Evolutionary conservation across 2,797 vertebrate species (phyloP).

Genomic region (Psittacula echo): DNA sequence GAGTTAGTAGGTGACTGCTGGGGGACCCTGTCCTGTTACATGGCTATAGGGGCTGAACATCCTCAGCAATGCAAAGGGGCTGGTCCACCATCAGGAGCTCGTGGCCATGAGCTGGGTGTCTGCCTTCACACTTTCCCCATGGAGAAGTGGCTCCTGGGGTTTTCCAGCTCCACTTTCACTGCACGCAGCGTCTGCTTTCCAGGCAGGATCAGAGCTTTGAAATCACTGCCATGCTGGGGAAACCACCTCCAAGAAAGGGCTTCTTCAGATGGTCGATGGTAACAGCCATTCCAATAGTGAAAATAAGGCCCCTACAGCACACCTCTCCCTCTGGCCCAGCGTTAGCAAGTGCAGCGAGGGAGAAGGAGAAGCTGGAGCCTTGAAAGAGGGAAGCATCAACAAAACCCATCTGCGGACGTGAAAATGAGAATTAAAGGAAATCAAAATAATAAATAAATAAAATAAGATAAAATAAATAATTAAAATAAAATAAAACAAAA

Average conservation of each 20-base stretch:
- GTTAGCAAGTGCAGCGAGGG: not conserved
- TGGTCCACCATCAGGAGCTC: not conserved
- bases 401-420: not conserved
- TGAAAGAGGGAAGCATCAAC: not conserved
- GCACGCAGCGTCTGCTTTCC: not conserved
- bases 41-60: not conserved
- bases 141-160: not conserved
- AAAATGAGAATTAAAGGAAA: not conserved
- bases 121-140: not conserved
- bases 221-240: not conserved
- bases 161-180: not conserved
- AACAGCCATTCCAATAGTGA: not conserved
- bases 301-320: not conserved
- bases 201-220: not conserved
- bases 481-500: not conserved
- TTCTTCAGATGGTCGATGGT: not conserved
- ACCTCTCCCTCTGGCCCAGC: not conserved
- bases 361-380: not conserved
- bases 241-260: not conserved
- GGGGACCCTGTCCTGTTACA: not conserved
- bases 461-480: not conserved
- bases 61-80: not conserved
- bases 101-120: accelerated
- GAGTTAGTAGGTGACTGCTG: accelerated
- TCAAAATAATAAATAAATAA: not conserved